Evolutionary conservation across 2,113 vertebrate genomes (phyloP), one percentile per base, ranked within the genome.

Genomic region (Lasiurus borealis): DNA sequence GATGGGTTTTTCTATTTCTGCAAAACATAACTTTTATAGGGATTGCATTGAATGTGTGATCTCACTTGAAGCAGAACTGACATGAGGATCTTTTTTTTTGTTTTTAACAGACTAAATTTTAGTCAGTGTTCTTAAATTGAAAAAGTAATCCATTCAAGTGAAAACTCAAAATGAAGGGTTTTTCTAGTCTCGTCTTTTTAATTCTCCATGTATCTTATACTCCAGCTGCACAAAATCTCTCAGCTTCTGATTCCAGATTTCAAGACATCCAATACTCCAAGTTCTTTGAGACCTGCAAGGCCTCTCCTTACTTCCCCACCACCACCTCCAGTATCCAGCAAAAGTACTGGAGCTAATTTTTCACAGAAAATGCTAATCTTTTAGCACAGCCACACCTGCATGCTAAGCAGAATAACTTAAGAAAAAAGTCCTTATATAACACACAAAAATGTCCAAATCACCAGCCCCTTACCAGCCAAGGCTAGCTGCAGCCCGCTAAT

Each of bases 401-500:
- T 71, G 80, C 75, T 84, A 94, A 83, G 36, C 8, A 66, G 19
- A 83, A 8, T 11, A 31, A 34, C 46, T n/a, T 36, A 72, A 78
- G 34, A 36, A 54, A 71, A 57, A 15, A 52, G 5, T 31, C 23
- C 62, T 27, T 18, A 9, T 31, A 64, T 0, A 64, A 29, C 14
- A 54, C 59, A 23, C 31, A 40, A 54, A 6, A 48, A 69, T 8
- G 18, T 27, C 78, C 66, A 21, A 48, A 11, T 6, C 23, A 9
- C 9, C 1, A 3, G 8, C 8, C 15, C 6, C 11, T 96, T 93
- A 99, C 99, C 99, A 86, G 99, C 99, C 34, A 99, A 95, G 0
- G 99, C 99, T 1, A 99, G 98, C 97, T 99, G 99, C 90, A 99
- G 99, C 18, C 99, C 99, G 0, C 99, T 99, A 80, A 99, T 99